These are phyloP conservation scores for Chrysomela aeneicollis DNA, from an alignment of 2,888 invertebrate species.

Conservation along the genomic window DNA sequence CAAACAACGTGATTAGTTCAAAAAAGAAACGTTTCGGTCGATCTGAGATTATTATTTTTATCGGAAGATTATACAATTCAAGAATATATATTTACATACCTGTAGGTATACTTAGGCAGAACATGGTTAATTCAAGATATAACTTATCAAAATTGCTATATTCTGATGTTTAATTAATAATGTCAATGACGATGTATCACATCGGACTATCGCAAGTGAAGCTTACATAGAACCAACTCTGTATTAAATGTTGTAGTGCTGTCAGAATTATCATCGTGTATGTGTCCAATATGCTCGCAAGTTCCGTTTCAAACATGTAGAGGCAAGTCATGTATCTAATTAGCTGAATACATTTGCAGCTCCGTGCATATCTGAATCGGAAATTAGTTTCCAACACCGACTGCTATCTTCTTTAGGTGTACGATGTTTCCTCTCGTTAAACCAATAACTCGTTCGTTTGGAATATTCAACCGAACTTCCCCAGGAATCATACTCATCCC, in stretches of 20 bases:
- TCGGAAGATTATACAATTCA: too few relatives aligned
- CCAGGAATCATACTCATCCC: too few relatives aligned
- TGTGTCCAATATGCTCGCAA: neutral
- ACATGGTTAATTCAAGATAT: neutral
- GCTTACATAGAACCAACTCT: neutral
- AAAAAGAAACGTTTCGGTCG: too few relatives aligned
- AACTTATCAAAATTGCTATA: neutral
- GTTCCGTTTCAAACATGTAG: neutral
- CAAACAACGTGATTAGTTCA: too few relatives aligned
- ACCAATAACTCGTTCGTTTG: too few relatives aligned
- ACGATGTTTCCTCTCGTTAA: too few relatives aligned
- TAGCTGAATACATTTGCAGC: neutral
- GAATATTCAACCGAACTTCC: too few relatives aligned
- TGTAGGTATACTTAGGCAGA: neutral
- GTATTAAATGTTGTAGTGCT: neutral
- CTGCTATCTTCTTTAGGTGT: too few relatives aligned
- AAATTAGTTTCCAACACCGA: neutral
- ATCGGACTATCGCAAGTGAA: neutral
- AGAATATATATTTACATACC: too few relatives aligned
- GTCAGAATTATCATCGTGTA: neutral
- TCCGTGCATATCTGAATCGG: neutral
- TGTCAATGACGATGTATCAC: neutral
- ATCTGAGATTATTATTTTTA: too few relatives aligned
- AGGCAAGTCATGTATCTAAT: neutral
- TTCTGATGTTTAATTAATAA: constrained; percentile 2